These are phyloP conservation scores for Eulacestoma nigropectus DNA, from an alignment of 2,113 vertebrate species.

Conservation along the genomic window DNA sequence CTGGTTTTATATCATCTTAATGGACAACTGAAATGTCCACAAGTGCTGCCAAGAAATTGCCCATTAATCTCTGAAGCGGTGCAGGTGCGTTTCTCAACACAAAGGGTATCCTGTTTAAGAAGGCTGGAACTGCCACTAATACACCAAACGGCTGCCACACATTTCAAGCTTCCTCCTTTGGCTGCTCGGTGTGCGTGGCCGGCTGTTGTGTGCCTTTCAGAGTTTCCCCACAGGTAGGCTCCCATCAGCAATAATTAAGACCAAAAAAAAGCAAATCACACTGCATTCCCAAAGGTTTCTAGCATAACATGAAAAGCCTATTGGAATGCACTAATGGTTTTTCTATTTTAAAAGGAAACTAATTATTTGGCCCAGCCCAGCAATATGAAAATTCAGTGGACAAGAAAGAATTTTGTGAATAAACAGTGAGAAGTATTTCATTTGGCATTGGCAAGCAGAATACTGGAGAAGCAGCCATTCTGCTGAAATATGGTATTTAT, in stretches of 20 bases:
- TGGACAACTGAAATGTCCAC: neutral
- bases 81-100: slow-evolving; percentile 31
- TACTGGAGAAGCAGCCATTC: slow-evolving; percentile 5
- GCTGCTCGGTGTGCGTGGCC: fast-evolving
- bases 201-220: neutral
- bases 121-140: neutral
- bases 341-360: slow-evolving; percentile 32
- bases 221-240: slow-evolving; percentile 4
- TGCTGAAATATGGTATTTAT: slow-evolving; percentile 55
- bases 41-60: slow-evolving; percentile 3
- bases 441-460: neutral
- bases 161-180: neutral
- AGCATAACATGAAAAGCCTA: neutral
- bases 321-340: slow-evolving; percentile 17
- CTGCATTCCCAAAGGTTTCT: neutral
- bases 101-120: slow-evolving; percentile 12
- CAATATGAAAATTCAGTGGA: slow-evolving; percentile 42
- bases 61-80: slow-evolving; percentile 1
- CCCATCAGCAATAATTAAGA: slow-evolving; percentile 10
- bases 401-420: slow-evolving; percentile 47
- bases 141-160: neutral
- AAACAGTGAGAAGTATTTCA: slow-evolving; percentile 54
- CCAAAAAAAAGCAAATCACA: neutral
- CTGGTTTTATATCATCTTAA: slow-evolving; percentile 17
- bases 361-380: neutral